Evolutionary conservation across 2,888 invertebrate genomes (phyloP).

Genomic region (Villa cingulata): DNA sequence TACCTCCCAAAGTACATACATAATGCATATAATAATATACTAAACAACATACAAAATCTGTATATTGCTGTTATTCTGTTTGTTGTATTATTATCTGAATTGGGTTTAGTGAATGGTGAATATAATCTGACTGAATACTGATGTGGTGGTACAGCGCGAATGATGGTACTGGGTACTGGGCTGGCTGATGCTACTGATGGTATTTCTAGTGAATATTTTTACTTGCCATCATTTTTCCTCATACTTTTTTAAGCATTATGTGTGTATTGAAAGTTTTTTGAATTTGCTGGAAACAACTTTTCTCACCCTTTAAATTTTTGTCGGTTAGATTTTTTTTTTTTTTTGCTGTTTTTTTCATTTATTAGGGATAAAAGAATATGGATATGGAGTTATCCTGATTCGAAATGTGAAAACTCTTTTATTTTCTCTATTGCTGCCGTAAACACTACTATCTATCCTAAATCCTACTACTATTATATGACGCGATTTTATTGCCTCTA

Average conservation of each 20-base stretch:
- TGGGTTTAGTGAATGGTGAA: too few species aligned
- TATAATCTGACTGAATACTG: too few species aligned
- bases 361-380: too few species aligned
- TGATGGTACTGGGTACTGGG: too few species aligned
- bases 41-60: too few species aligned
- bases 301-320: neutral
- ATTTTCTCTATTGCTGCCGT: neutral
- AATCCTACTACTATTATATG: too few species aligned
- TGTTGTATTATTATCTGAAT: neutral
- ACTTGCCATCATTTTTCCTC: neutral
- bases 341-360: too few species aligned
- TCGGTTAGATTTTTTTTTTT: neutral
- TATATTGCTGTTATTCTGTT: neutral
- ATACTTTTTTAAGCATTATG: neutral
- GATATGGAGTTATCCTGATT: too few species aligned
- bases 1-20: too few species aligned
- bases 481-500: constrained; percentile 5
- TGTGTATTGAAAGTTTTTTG: neutral
- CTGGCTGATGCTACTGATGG: neutral
- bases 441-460: too few species aligned
- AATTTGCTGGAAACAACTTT: neutral
- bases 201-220: neutral
- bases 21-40: too few species aligned
- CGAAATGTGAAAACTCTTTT: neutral
- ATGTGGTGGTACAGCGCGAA: neutral